phyloP scores from a whole-genome alignment of 2,797 vertebrate species.

The Melopsittacus undulatus region DNA sequence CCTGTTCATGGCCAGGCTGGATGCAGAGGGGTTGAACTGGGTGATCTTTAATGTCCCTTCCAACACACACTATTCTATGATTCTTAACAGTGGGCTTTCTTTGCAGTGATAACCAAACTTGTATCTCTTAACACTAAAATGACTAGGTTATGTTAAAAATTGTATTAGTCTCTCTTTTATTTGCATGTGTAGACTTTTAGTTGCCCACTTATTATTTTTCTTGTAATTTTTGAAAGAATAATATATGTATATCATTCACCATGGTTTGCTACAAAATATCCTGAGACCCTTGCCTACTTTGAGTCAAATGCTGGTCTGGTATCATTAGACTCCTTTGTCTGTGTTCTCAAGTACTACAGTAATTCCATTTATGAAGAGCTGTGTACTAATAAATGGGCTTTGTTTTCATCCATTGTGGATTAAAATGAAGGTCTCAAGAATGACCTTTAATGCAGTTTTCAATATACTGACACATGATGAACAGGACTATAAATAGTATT shows the following conservation, averaged over 20 bases:
- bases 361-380: background rate
- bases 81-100: background rate
- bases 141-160: background rate
- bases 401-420: background rate
- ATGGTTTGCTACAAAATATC: background rate
- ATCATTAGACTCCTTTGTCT: fast-evolving
- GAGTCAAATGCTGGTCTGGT: background rate
- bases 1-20: background rate
- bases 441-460: background rate
- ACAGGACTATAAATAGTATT: background rate
- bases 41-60: background rate
- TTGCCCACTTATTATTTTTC: background rate
- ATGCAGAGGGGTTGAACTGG: background rate
- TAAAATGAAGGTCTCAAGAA: background rate
- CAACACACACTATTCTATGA: background rate
- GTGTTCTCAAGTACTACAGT: background rate
- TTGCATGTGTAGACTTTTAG: background rate
- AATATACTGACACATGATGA: background rate
- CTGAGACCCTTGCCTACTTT: background rate
- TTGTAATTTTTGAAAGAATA: background rate
- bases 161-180: background rate
- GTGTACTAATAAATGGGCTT: background rate
- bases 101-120: background rate
- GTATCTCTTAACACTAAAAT: background rate
- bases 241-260: background rate